phyloP scores from a whole-genome alignment of 2,888 invertebrate species.

The Scaptomyza parva region DNA sequence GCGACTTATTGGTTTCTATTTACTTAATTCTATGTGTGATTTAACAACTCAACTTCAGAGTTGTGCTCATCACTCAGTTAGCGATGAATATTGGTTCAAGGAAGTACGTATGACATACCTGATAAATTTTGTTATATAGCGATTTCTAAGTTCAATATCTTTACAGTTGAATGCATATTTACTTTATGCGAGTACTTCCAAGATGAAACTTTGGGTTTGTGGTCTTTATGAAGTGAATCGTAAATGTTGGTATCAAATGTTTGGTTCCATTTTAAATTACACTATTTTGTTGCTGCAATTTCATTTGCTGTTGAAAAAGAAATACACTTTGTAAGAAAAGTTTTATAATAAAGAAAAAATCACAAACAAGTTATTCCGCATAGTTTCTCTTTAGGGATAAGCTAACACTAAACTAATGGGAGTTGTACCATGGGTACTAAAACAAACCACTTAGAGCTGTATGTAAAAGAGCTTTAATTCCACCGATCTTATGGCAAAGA shows the following conservation, averaged over 20 bases:
- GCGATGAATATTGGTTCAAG: slow-evolving; percentile 22
- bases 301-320: slow-evolving; percentile 34
- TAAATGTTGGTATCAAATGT: slow-evolving; percentile 47
- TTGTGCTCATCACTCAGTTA: not conserved
- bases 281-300: slow-evolving; percentile 51
- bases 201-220: slow-evolving; percentile 44
- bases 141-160: not conserved
- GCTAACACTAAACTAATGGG: not conserved
- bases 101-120: slow-evolving; percentile 5
- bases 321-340: slow-evolving; percentile 1
- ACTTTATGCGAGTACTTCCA: slow-evolving; percentile 38
- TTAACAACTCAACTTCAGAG: slow-evolving; percentile 41
- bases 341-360: not conserved
- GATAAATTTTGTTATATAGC: no score
- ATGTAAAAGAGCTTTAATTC: not conserved
- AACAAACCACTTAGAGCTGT: no score
- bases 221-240: slow-evolving; percentile 53
- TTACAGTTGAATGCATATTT: slow-evolving; percentile 49
- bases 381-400: not conserved
- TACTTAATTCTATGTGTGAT: slow-evolving; percentile 55
- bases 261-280: slow-evolving; percentile 25
- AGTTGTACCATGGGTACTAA: not conserved
- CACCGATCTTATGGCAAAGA: not conserved
- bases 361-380: not conserved
- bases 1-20: slow-evolving; percentile 43